These are phyloP conservation scores for Coracias cyanogaster DNA, from an alignment of 2,797 vertebrate genomes.

Conservation along the genomic window DNA sequence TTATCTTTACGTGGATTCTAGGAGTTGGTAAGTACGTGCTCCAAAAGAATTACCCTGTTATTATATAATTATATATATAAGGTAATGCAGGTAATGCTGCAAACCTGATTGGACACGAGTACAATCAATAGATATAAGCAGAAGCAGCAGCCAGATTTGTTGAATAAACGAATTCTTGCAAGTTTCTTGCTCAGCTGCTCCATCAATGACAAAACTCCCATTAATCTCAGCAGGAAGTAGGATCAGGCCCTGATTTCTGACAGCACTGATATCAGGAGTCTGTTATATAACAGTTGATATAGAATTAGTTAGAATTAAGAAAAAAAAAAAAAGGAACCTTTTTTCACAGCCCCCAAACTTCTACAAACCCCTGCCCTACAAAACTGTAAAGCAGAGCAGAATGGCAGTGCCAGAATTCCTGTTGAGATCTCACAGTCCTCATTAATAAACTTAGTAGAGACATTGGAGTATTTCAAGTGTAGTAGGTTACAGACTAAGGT, in stretches of 20 bases:
- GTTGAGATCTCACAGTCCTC: slow-evolving; percentile 17
- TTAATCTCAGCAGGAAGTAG: slow-evolving; percentile 44
- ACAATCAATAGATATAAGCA: slow-evolving; percentile 66
- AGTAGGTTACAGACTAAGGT: slow-evolving; percentile 1
- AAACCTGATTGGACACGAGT: slow-evolving; percentile 53
- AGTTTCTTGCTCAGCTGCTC: slow-evolving; percentile 56
- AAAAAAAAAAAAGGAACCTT: background rate
- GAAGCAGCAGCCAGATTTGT: slow-evolving; percentile 62
- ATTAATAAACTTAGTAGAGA: slow-evolving; percentile 48
- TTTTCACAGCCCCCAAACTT: background rate
- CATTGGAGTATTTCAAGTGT: background rate
- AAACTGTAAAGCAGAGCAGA: slow-evolving; percentile 12
- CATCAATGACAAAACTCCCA: slow-evolving; percentile 62
- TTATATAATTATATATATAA: no score
- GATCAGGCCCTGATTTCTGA: slow-evolving; percentile 58
- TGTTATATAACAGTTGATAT: background rate
- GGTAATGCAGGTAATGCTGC: slow-evolving; percentile 40
- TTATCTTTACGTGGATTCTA: background rate
- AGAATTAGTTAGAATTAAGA: background rate
- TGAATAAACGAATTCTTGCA: slow-evolving; percentile 69
- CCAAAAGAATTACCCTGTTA: slow-evolving; percentile 42
- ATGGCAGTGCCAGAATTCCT: background rate
- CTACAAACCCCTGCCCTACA: background rate
- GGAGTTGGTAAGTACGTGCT: slow-evolving; percentile 27
- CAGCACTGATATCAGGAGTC: background rate